Conservation (phyloP, 2,888 invertebrate genomes). For the Argyresthia goedartella region DNA sequence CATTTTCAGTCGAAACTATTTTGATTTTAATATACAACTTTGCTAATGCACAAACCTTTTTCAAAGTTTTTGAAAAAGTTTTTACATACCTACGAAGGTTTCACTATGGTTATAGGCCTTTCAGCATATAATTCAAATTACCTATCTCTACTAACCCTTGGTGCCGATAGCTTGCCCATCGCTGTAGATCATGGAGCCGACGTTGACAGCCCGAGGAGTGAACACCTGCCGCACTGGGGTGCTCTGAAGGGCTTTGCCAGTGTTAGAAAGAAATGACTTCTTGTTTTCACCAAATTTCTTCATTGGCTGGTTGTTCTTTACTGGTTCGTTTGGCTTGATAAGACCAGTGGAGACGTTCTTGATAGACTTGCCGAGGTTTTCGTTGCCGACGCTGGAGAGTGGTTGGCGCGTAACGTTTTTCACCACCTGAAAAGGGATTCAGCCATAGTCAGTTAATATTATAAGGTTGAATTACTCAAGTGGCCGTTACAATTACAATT, state of each 20-base stretch:
- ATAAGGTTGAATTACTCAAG: not conserved
- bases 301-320: constrained; percentile 26
- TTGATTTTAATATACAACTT: too few relatives aligned
- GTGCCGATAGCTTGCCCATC: constrained; percentile 27
- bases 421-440: constrained; percentile 40
- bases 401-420: constrained; percentile 54
- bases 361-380: constrained; percentile 45
- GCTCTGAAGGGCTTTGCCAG: constrained; percentile 43
- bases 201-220: constrained; percentile 41
- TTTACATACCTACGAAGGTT: too few relatives aligned
- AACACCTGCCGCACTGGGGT: constrained; percentile 44
- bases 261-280: constrained; percentile 50
- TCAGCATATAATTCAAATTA: too few relatives aligned
- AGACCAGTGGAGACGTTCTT: constrained; percentile 28
- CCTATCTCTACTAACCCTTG: too few relatives aligned
- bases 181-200: constrained; percentile 44
- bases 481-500: too few relatives aligned
- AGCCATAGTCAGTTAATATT: constrained; percentile 28
- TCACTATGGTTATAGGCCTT: too few relatives aligned
- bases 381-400: constrained; percentile 43
- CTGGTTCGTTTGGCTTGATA: constrained; percentile 45
- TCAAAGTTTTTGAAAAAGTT: too few relatives aligned
- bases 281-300: constrained; percentile 29
- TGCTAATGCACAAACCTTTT: too few relatives aligned
- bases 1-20: too few relatives aligned